phyloP scores from a whole-genome alignment of 2,888 invertebrate species.

The Ptychoptera contaminata region DNA sequence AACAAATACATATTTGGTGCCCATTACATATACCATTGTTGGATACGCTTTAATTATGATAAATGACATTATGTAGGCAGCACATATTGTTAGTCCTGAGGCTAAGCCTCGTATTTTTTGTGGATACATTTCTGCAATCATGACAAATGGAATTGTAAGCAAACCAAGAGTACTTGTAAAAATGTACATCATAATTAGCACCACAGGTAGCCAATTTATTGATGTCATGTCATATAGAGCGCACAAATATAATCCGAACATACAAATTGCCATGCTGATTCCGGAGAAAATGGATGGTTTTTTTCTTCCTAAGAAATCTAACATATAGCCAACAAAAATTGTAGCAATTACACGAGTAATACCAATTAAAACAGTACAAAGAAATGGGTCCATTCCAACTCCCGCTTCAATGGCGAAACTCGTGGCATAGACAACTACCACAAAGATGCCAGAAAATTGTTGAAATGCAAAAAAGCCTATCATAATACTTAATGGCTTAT shows the following conservation, averaged over 20 bases:
- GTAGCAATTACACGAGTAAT: slow-evolving; percentile 44
- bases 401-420: slow-evolving; percentile 46
- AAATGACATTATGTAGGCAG: slow-evolving; percentile 47
- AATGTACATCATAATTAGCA: slow-evolving; percentile 24
- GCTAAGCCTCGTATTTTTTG: slow-evolving; percentile 45
- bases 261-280: slow-evolving; percentile 40
- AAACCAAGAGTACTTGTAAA: slow-evolving; percentile 34
- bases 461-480: slow-evolving; percentile 47
- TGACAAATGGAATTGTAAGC: slow-evolving; percentile 54
- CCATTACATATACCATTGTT: slow-evolving; percentile 38
- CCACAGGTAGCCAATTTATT: slow-evolving; percentile 15
- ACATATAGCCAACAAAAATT: slow-evolving; percentile 42
- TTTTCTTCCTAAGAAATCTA: slow-evolving; percentile 44
- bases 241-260: slow-evolving; percentile 23
- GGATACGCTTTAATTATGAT: slow-evolving; percentile 51
- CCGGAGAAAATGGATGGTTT: slow-evolving; percentile 49
- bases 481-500: slow-evolving; percentile 32
- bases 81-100: slow-evolving; percentile 48
- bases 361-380: slow-evolving; percentile 50
- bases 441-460: slow-evolving; percentile 56
- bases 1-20: slow-evolving; percentile 44
- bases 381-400: slow-evolving; percentile 43
- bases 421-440: slow-evolving; percentile 55
- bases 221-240: too few relatives aligned
- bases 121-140: slow-evolving; percentile 59